These are phyloP conservation scores for Platichthys flesus DNA, from an alignment of 2,113 vertebrate genomes.

Conservation along the genomic window DNA sequence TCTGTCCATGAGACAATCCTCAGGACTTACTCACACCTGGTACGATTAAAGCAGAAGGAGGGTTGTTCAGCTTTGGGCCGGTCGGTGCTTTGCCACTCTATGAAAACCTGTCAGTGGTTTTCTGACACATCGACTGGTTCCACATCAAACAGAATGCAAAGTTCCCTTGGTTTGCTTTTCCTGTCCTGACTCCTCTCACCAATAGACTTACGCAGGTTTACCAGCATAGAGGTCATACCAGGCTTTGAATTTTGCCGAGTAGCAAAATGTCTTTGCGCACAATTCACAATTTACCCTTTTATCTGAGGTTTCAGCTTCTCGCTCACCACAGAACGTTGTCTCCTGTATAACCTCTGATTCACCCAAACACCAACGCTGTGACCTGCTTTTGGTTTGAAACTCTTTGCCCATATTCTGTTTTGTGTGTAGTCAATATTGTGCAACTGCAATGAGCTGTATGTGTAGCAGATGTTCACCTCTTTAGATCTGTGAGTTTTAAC, in stretches of 20 bases:
- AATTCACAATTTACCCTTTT: background rate
- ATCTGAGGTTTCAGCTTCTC: no score
- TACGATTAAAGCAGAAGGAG: no score
- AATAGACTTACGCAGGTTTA: background rate
- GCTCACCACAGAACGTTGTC: no score
- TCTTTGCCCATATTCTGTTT: no score
- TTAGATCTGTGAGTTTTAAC: background rate
- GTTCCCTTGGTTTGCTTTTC: background rate
- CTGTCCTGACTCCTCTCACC: background rate
- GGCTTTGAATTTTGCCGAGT: background rate
- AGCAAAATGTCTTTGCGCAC: background rate
- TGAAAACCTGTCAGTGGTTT: background rate
- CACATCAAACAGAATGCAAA: background rate
- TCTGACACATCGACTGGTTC: background rate
- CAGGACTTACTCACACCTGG: no score
- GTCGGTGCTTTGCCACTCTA: background rate
- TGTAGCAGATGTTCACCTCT: background rate
- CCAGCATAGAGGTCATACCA: background rate
- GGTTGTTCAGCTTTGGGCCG: no score
- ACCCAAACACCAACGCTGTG: no score
- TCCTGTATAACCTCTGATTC: no score
- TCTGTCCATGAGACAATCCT: no score
- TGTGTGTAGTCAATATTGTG: no score
- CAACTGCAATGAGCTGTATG: background rate
- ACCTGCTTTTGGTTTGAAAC: no score